A percentile compares a stretch with the other conserved stretches of the same genome.
Evolutionary conservation across 2,797 vertebrate genomes (phyloP).

Genomic region (Discoglossus pictus): DNA sequence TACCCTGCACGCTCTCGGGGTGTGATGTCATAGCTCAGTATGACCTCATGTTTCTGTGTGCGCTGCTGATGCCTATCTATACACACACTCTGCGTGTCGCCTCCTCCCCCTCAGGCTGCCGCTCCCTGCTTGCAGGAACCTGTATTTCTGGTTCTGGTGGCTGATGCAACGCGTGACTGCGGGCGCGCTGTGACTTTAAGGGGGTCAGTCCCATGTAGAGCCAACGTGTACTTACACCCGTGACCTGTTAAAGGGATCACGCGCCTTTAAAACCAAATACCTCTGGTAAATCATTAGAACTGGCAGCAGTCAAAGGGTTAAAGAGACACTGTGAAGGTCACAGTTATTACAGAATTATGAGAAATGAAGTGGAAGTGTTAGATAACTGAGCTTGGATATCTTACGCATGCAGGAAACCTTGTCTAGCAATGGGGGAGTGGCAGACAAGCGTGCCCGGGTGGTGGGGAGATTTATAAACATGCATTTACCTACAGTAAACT

Average conservation of each 20-base stretch:
- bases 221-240: background rate
- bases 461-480: too few relatives aligned
- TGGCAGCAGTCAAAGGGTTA: too few relatives aligned
- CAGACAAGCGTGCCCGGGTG: too few relatives aligned
- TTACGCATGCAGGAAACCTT: too few relatives aligned
- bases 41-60: slow-evolving; percentile 4
- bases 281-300: too few relatives aligned
- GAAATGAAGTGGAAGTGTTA: too few relatives aligned
- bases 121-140: slow-evolving; percentile 24
- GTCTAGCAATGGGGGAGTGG: too few relatives aligned
- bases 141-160: slow-evolving; percentile 58
- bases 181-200: background rate
- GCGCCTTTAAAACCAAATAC: too few relatives aligned
- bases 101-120: slow-evolving; percentile 3
- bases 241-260: background rate
- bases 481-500: too few relatives aligned
- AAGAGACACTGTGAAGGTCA: too few relatives aligned
- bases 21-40: slow-evolving; percentile 21
- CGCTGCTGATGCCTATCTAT: background rate
- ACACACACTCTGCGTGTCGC: background rate
- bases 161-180: slow-evolving; percentile 77
- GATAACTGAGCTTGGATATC: too few relatives aligned
- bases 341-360: too few relatives aligned
- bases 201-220: background rate
- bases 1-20: slow-evolving; percentile 5